These are phyloP conservation scores for Chelonus insularis DNA, from an alignment of 1,140 invertebrate species.

Conservation along the genomic window DNA sequence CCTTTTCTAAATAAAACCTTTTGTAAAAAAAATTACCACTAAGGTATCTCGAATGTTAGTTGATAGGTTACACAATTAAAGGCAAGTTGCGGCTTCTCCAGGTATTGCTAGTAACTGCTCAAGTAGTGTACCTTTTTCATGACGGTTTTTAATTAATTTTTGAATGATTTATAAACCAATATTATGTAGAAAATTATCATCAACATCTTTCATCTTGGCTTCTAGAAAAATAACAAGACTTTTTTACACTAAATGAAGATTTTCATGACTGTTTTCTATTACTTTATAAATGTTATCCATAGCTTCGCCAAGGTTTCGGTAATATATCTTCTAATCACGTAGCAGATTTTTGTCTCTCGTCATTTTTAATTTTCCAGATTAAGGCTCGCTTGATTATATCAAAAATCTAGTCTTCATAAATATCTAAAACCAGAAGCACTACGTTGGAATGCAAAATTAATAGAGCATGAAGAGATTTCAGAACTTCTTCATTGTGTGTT, in stretches of 20 bases:
- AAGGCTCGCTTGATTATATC: constrained; percentile 55
- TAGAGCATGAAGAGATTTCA: too few species aligned
- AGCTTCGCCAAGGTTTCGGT: constrained; percentile 43
- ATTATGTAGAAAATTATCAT: constrained; percentile 44
- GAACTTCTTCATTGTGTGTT: too few species aligned
- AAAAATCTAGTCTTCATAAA: constrained; percentile 59
- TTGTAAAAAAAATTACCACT: constrained; percentile 61
- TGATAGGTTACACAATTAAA: constrained; percentile 56
- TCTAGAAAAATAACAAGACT: constrained; percentile 61
- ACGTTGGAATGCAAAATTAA: too few species aligned
- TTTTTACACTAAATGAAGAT: constrained; percentile 60
- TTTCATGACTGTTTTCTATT: constrained; percentile 59
- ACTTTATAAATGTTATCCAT: constrained; percentile 56
- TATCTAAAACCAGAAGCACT: constrained; percentile 57
- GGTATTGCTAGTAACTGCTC: constrained; percentile 59
- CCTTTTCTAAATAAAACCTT: constrained; percentile 63
- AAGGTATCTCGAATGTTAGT: constrained; percentile 58
- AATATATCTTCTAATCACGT: constrained; percentile 60
- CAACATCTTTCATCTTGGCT: constrained; percentile 40
- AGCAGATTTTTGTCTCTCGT: constrained; percentile 56
- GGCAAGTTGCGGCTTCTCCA: constrained; percentile 53
- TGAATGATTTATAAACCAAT: constrained; percentile 60
- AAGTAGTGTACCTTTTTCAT: constrained; percentile 55
- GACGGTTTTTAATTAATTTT: constrained; percentile 58
- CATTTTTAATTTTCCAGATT: constrained; percentile 54